phyloP scores from a whole-genome alignment of 2,888 invertebrate genomes.

The Kryphioiulus occultus region DNA sequence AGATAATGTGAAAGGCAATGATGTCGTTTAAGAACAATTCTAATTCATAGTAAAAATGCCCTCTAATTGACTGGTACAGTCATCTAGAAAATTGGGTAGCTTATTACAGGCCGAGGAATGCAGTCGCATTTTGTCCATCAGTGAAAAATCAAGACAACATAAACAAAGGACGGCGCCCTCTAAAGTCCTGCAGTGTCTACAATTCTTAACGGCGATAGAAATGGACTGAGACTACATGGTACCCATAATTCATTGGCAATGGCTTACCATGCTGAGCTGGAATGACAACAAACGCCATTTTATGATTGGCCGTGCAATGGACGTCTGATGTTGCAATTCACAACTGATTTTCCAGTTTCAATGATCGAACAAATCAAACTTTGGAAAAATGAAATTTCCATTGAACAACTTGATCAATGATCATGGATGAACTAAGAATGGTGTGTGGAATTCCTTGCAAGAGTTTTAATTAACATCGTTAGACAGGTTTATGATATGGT shows the following conservation, averaged over 20 bases:
- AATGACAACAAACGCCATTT: conserved; percentile 16
- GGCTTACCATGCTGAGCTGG: neutral
- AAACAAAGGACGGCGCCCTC: conserved; percentile 6
- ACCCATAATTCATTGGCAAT: neutral
- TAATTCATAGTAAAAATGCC: neutral
- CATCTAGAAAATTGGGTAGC: neutral
- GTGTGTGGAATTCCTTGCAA: neutral
- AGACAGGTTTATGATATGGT: too few species aligned
- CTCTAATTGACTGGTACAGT: neutral
- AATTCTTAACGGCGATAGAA: neutral
- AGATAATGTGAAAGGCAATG: neutral
- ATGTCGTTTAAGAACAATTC: neutral
- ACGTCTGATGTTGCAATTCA: neutral
- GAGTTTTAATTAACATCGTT: too few species aligned
- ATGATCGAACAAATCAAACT: too few species aligned
- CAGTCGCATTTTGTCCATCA: conserved; percentile 4
- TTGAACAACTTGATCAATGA: neutral
- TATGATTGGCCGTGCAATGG: neutral
- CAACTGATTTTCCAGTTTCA: neutral
- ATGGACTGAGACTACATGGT: neutral
- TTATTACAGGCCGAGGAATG: neutral
- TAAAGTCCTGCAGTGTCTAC: neutral
- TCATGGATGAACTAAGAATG: too few species aligned
- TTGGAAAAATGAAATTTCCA: neutral
- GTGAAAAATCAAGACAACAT: conserved; percentile 9